Base-by-base conservation (phyloP, 2,888 invertebrate genomes). In the Netelia inedita region DNA sequence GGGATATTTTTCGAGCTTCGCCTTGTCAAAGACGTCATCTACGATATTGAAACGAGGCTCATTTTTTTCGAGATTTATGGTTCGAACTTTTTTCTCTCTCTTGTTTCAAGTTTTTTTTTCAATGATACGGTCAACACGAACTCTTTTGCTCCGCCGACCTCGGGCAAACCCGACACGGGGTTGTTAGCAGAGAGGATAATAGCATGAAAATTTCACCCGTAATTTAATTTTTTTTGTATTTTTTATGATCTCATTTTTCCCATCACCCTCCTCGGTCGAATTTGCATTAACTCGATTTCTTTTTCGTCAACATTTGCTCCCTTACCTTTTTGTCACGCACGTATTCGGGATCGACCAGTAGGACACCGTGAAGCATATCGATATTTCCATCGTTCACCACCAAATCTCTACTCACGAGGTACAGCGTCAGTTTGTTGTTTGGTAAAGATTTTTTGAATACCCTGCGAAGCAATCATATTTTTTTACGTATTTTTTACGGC, bases 281-380 rank as follows among this genome's bases (percentile, higher is more conserved):
- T 69, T 79, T 46, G 28, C 23, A 57, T 65, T 61, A 43, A 53
- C 8, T 3, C 21, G 21, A 68, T 57, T 68, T 46, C 10, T 41
- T 57, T 46, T 65, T 9, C 16, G 23, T 63, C 2, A 23, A 2
- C 55, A 71, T 16, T 79, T 65, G 55, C 35, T 68, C 57, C 63
- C 88, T 91, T 89, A 96, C 96, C 94, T 98, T 98, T 92, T 97
- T 96, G 86, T 97, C 96, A 89, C 96, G 96, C 66, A 97, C 95
- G 90, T 96, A 97, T 82, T 98, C 98, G 0, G 98, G 97, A 92
- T 99, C 99, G 55, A 98, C 96, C 88, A 98, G 96, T 1, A 99
- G 95, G 46, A 99, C 98, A 28, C 99, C 99, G 93, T 98, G 98
- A 83, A 98, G 95, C 88, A 96, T 96, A 92, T 97, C 97, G 87